phyloP scores from a whole-genome alignment of 2,113 vertebrate genomes.

The Glaucidium brasilianum region DNA sequence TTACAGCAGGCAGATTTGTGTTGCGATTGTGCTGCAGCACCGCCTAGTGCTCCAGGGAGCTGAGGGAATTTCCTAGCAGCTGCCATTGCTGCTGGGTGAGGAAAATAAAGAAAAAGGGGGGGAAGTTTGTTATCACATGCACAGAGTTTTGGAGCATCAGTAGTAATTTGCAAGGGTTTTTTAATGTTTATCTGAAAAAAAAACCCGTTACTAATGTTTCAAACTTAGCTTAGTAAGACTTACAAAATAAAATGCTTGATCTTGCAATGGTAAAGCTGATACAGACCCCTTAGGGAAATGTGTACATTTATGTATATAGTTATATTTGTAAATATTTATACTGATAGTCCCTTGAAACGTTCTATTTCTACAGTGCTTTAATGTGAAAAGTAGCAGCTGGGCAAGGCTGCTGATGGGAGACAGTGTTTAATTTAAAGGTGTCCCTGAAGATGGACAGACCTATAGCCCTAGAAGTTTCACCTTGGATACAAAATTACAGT shows the following conservation, averaged over 20 bases:
- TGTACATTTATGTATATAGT: not conserved
- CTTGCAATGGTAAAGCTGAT: not conserved
- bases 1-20: rapidly evolving
- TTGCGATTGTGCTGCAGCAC: conserved; percentile 59
- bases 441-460: not conserved
- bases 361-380: not conserved
- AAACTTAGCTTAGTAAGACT: not conserved
- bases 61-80: no score
- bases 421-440: not conserved
- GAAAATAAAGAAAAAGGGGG: rapidly evolving
- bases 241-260: not conserved
- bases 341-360: not conserved
- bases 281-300: not conserved
- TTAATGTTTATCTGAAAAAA: not conserved
- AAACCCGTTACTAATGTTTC: not conserved
- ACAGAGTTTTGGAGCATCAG: not conserved
- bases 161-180: not conserved
- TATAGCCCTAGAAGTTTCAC: not conserved
- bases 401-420: not conserved
- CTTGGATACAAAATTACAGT: not conserved
- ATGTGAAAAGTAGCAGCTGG: not conserved
- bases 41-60: conserved; percentile 61
- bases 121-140: not conserved
- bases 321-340: not conserved
- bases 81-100: not conserved